Evolutionary conservation across 2,113 vertebrate species (phyloP).

Genomic region (Hyla sarda): DNA sequence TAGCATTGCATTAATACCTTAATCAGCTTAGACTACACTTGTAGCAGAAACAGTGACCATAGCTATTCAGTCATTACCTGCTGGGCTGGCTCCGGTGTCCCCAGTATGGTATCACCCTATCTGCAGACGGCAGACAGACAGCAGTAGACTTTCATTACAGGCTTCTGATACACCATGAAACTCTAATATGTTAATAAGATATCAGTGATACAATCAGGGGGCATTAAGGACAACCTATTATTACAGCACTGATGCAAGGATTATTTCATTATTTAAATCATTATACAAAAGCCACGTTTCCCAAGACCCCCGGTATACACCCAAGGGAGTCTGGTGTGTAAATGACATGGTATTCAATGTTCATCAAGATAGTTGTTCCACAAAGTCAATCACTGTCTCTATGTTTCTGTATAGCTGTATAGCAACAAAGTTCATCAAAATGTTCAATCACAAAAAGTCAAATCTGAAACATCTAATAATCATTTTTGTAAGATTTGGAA

Average conservation of each 20-base stretch:
- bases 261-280: neutral
- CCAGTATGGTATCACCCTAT: neutral
- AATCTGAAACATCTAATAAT: neutral
- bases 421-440: neutral
- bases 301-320: neutral
- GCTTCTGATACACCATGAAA: neutral
- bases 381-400: neutral
- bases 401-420: neutral
- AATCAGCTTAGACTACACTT: conserved; percentile 44
- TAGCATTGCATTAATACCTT: conserved; percentile 29
- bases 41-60: conserved; percentile 5
- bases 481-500: too few relatives aligned
- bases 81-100: neutral
- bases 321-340: conserved; percentile 1
- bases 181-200: neutral
- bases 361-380: neutral
- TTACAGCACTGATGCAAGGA: neutral
- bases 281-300: neutral
- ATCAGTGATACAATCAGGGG: neutral
- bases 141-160: neutral
- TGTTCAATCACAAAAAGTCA: neutral
- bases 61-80: conserved; percentile 34
- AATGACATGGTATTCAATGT: neutral
- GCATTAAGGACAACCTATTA: neutral
- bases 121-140: conserved; percentile 8